Percentiles rank a stretch among this genome's conserved stretches.
Conservation (phyloP, 2,113 vertebrate species). For the Rhabdornis inornatus region DNA sequence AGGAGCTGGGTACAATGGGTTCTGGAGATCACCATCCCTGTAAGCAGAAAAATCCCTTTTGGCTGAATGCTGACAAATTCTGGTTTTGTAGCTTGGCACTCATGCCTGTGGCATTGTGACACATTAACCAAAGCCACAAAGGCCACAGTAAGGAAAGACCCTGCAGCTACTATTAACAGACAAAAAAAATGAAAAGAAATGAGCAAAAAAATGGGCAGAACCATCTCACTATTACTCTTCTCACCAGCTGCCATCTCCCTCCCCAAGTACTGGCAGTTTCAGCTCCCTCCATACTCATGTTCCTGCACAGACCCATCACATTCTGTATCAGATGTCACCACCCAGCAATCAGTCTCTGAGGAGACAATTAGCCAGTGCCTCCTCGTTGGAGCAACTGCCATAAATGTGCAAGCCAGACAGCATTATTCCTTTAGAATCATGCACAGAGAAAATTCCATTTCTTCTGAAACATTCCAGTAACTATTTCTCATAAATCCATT, state of each 20-base stretch:
- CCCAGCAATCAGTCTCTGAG: not conserved
- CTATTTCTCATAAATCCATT: not conserved
- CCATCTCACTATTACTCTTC: not conserved
- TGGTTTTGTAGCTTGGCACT: not conserved
- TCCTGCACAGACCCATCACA: not conserved
- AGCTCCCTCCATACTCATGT: accelerated
- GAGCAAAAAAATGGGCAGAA: not conserved
- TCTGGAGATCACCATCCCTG: not conserved
- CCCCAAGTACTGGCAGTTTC: accelerated
- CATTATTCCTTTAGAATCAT: not conserved
- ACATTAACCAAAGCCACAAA: not conserved
- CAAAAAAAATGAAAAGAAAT: not conserved
- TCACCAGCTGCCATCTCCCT: not conserved
- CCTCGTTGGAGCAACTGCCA: not conserved
- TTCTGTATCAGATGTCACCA: not conserved
- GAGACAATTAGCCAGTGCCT: not conserved
- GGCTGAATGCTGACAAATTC: not conserved
- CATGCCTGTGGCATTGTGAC: not conserved
- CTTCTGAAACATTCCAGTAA: not conserved
- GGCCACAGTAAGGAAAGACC: not conserved
- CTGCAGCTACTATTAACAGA: not conserved
- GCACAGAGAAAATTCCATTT: not conserved
- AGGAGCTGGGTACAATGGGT: not conserved
- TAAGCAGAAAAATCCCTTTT: not conserved
- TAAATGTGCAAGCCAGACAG: not conserved